These are phyloP conservation scores for Hemithea aestivaria DNA, from an alignment of 2,888 invertebrate species.

Conservation along the genomic window DNA sequence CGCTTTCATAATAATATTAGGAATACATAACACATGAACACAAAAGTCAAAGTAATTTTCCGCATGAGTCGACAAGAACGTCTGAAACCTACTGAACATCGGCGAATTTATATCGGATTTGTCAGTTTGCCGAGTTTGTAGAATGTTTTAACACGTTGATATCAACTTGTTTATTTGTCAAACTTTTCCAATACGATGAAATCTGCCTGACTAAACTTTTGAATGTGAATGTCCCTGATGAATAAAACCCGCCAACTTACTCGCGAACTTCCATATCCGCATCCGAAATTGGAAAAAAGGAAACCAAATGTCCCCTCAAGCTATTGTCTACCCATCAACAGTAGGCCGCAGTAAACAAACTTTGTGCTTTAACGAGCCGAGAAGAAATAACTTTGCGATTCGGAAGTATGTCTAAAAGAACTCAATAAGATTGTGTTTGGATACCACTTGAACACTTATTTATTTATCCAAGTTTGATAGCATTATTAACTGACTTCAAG, in stretches of 20 bases:
- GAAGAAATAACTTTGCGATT: not conserved
- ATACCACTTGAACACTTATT: no score
- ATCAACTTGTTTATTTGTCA: constrained; percentile 20
- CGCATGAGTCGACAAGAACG: constrained; percentile 7
- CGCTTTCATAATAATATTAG: constrained; percentile 4
- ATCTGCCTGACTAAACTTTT: constrained; percentile 19
- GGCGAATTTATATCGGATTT: constrained; percentile 15
- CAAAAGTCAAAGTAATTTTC: constrained; percentile 16
- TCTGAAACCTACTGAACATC: constrained; percentile 3
- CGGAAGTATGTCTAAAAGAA: no score
- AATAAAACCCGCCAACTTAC: constrained; percentile 15
- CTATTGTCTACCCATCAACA: constrained; percentile 14
- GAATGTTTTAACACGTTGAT: constrained; percentile 20
- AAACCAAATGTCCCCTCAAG: constrained; percentile 14
- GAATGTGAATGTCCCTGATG: constrained; percentile 21
- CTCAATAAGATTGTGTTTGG: no score
- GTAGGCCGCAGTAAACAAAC: constrained; percentile 5
- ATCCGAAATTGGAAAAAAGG: constrained; percentile 17
- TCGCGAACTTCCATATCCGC: constrained; percentile 15
- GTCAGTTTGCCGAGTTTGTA: constrained; percentile 15
- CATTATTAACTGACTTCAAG: no score
- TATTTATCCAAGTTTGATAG: no score
- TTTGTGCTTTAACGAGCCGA: constrained; percentile 6
- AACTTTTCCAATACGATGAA: constrained; percentile 20
- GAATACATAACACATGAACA: constrained; percentile 3